phyloP scores from a whole-genome alignment of 2,797 vertebrate genomes.

The Synanceia verrucosa region DNA sequence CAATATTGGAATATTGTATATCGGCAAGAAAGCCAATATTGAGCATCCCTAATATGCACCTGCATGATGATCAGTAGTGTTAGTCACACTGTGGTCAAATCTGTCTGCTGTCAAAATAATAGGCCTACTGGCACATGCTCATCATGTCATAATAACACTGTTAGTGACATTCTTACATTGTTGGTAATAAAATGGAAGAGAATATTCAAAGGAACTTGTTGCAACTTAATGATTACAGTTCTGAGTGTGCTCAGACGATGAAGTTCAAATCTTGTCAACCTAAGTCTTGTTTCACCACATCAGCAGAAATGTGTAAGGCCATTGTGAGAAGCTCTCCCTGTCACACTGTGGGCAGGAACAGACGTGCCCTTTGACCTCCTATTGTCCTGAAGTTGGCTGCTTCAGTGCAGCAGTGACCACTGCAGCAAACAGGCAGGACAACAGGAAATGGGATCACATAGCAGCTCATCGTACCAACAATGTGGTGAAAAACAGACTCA shows the following conservation, averaged over 20 bases:
- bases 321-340: neutral
- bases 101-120: neutral
- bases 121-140: too few relatives aligned
- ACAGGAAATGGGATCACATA: constrained; percentile 9
- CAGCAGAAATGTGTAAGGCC: neutral
- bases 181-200: neutral
- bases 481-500: neutral
- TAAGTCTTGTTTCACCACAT: neutral
- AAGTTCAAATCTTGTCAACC: neutral
- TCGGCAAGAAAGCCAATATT: too few relatives aligned
- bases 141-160: too few relatives aligned
- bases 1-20: too few relatives aligned
- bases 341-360: neutral
- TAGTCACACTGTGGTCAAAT: neutral
- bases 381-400: constrained; percentile 55
- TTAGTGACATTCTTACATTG: neutral
- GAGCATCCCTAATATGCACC: neutral
- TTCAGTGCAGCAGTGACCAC: constrained; percentile 22
- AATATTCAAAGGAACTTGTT: neutral
- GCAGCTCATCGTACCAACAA: constrained; percentile 6
- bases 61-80: neutral
- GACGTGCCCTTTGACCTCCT: constrained; percentile 41
- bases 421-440: neutral
- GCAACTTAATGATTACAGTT: neutral
- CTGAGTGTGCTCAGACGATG: neutral